These are phyloP conservation scores for Amyelois transitella DNA, from an alignment of 1,140 invertebrate species.

Conservation along the genomic window DNA sequence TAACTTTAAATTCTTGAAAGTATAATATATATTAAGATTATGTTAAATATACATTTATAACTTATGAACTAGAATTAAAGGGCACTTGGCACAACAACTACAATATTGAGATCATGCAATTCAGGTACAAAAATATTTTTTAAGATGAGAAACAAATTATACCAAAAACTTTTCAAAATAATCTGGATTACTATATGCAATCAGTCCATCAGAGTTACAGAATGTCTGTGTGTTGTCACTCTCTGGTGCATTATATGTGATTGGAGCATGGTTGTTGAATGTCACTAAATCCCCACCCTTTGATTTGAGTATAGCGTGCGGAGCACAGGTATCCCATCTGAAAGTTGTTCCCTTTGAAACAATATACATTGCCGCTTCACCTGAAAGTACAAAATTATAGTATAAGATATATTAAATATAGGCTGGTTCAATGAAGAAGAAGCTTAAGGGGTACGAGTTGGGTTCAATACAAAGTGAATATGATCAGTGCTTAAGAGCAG, in stretches of 20 bases:
- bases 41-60: not conserved
- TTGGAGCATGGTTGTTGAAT: constrained; percentile 23
- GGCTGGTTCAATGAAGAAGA: too few relatives aligned
- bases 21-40: not conserved
- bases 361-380: constrained; percentile 85
- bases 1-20: not conserved
- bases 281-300: constrained; percentile 45
- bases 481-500: too few relatives aligned
- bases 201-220: constrained; percentile 53
- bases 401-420: not conserved
- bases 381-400: constrained; percentile 44
- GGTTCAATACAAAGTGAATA: too few relatives aligned
- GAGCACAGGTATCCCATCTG: constrained; percentile 91
- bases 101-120: not conserved
- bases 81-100: not conserved
- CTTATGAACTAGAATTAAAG: not conserved
- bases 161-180: constrained; percentile 33
- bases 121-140: not conserved
- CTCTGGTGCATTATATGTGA: constrained; percentile 46
- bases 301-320: constrained; percentile 82
- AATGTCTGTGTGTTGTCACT: constrained; percentile 36
- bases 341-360: constrained; percentile 87
- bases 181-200: constrained; percentile 35
- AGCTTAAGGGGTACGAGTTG: too few relatives aligned
- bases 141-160: constrained; percentile 11